These are phyloP conservation scores for Xenopus borealis DNA, from an alignment of 2,113 vertebrate genomes.

Conservation along the genomic window DNA sequence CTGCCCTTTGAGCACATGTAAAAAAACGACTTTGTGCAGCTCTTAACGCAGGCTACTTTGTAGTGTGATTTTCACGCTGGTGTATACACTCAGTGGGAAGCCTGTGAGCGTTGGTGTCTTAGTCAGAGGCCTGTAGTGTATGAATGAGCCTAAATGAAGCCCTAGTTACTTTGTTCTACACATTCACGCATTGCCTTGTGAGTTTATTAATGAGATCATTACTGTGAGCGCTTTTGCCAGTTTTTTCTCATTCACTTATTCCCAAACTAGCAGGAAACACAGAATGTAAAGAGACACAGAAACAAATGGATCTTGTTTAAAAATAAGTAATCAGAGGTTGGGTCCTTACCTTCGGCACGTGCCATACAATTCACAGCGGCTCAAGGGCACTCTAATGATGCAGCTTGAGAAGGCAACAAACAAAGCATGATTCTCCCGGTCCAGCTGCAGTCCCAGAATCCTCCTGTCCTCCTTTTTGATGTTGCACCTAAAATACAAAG, in stretches of 20 bases:
- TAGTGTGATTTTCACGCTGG: slow-evolving; percentile 18
- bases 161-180: slow-evolving; percentile 26
- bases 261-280: slow-evolving; percentile 7
- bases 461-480: slow-evolving; percentile 68
- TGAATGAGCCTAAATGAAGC: slow-evolving; percentile 14
- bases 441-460: slow-evolving; percentile 79
- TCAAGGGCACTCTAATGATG: slow-evolving; percentile 77
- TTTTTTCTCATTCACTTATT: not conserved
- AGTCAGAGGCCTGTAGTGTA: not conserved
- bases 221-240: slow-evolving; percentile 11
- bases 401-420: slow-evolving; percentile 86
- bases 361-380: slow-evolving; percentile 72
- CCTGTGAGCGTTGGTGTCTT: not conserved
- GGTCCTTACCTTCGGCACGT: slow-evolving; percentile 76
- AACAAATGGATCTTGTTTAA: no score
- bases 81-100: not conserved
- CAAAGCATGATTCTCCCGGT: slow-evolving; percentile 75
- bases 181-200: slow-evolving; percentile 13
- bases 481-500: slow-evolving; percentile 67
- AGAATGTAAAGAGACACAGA: slow-evolving; percentile 7
- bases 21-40: slow-evolving; percentile 13
- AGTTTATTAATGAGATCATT: slow-evolving; percentile 41
- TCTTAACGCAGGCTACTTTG: slow-evolving; percentile 21
- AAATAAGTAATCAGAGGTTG: no score
- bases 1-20: slow-evolving; percentile 2